Base-by-base conservation (phyloP, 2,113 vertebrate species). In the Microcebus griseorufus region DNA sequence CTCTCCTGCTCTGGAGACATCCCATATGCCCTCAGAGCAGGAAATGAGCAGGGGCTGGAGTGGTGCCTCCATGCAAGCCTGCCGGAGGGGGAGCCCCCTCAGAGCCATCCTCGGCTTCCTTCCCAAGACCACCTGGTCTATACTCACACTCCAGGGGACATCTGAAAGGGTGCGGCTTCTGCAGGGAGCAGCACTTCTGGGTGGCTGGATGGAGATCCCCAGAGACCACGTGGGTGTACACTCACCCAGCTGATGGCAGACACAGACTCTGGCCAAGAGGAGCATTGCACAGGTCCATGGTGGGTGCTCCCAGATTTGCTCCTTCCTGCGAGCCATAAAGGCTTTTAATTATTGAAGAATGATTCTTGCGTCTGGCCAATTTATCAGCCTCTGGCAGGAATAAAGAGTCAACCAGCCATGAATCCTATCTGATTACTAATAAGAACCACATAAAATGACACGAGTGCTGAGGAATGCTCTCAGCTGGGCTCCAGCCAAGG, bases 331-430 rank as follows among this genome's bases (percentile, higher is more conserved):
- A 95, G 27, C 81, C 65, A 53, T 91, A 78, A 87, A 88, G 48
- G 3, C 85, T 88, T 92, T 95, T 96, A 95, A 97, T 96, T 93
- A 79, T 87, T 94, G 88, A 95, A 90, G 73, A 96, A 79, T 76
- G 85, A 95, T n/a, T 39, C 76, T 62, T 64, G 53, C 0, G 3
- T 86, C 91, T 90, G 82, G 88, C 82, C 62, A 75, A 94, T 94
- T 73, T 72, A 86, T 96, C 97, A 96, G 97, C 37, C 85, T 75
- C 88, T 96, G 97, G 94, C 94, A 95, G 95, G 94, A 93, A 94
- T 37, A 62, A 90, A 88, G 91, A 91, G 91, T 65, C 92, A 69
- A 55, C 75, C 0, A 13, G 82, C 88, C 42, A 84, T 89, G 96
- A 90, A 93, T 97, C 91, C 94, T 92, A 42, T n/a, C 79, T 95